Conservation (phyloP, 1,140 invertebrate species). For the Drosophila pachea region DNA sequence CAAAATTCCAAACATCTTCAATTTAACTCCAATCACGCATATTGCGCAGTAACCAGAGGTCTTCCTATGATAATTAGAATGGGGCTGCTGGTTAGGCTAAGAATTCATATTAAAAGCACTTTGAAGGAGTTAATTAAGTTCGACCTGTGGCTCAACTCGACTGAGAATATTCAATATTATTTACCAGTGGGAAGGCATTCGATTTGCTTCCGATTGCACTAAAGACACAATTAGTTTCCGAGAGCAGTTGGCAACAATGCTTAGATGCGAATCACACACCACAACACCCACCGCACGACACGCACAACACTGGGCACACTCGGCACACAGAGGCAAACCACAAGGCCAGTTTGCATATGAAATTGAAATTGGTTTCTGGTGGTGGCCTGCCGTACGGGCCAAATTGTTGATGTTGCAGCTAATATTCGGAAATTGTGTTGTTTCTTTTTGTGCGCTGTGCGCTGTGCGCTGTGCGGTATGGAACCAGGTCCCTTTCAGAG, state of each 20-base stretch:
- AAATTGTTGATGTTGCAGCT: constrained; percentile 16
- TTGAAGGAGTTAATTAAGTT: too few relatives aligned
- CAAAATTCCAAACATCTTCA: too few relatives aligned
- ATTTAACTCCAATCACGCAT: too few relatives aligned
- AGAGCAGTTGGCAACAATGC: not conserved
- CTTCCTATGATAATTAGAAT: too few relatives aligned
- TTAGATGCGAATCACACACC: constrained; percentile 9
- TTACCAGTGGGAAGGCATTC: too few relatives aligned
- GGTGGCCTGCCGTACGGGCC: constrained; percentile 14
- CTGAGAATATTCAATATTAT: too few relatives aligned
- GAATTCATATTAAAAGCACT: too few relatives aligned
- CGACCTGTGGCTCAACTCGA: too few relatives aligned
- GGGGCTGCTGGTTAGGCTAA: too few relatives aligned
- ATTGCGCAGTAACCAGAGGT: too few relatives aligned
- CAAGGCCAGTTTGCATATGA: constrained; percentile 31
- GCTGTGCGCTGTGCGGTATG: not conserved
- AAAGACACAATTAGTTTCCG: too few relatives aligned
- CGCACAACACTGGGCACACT: not conserved
- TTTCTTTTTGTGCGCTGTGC: not conserved
- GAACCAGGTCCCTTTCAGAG: not conserved
- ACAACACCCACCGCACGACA: not conserved
- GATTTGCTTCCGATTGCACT: too few relatives aligned
- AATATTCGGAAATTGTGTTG: constrained; percentile 42
- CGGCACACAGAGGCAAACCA: constrained; percentile 5
- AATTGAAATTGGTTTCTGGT: constrained; percentile 17